A percentile compares a stretch with the other conserved stretches of the same genome.
Evolutionary conservation across 2,113 vertebrate species (phyloP).

Genomic region (Hucho hucho): DNA sequence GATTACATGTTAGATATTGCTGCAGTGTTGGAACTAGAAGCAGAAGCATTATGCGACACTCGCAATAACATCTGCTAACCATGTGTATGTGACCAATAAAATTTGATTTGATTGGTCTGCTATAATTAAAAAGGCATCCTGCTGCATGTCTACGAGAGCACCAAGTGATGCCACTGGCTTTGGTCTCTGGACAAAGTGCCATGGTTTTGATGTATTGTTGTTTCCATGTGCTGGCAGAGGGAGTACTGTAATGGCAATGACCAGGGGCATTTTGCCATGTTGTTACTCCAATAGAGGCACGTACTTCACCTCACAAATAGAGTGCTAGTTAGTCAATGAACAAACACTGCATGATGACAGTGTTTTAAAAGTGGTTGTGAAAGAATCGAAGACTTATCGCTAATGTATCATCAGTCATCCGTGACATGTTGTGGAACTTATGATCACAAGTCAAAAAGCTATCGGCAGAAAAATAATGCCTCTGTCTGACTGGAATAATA

Average conservation of each 20-base stretch:
- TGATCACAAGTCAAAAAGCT: conserved; percentile 20
- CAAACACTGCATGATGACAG: background rate
- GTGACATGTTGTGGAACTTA: conserved; percentile 17
- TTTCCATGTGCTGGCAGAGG: background rate
- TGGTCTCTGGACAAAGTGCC: background rate
- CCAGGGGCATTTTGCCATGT: background rate
- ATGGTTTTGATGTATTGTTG: conserved; percentile 11
- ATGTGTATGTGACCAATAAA: too few relatives aligned
- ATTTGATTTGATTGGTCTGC: background rate
- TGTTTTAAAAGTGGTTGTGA: conserved; percentile 1
- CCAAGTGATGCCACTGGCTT: conserved; percentile 3
- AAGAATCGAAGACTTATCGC: conserved; percentile 11
- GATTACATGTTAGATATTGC: too few relatives aligned
- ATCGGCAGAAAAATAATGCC: background rate
- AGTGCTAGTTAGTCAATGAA: conserved; percentile 9
- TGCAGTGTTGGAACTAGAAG: too few relatives aligned
- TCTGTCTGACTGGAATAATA: background rate
- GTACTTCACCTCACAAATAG: background rate
- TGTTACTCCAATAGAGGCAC: conserved; percentile 4
- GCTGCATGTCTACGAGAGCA: background rate
- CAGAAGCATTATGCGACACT: too few relatives aligned
- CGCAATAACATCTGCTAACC: too few relatives aligned
- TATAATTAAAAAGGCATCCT: background rate
- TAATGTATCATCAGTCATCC: conserved; percentile 4
- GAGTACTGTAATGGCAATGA: background rate